Base-by-base conservation (phyloP, 2,113 vertebrate genomes). In the Noctilio leporinus region DNA sequence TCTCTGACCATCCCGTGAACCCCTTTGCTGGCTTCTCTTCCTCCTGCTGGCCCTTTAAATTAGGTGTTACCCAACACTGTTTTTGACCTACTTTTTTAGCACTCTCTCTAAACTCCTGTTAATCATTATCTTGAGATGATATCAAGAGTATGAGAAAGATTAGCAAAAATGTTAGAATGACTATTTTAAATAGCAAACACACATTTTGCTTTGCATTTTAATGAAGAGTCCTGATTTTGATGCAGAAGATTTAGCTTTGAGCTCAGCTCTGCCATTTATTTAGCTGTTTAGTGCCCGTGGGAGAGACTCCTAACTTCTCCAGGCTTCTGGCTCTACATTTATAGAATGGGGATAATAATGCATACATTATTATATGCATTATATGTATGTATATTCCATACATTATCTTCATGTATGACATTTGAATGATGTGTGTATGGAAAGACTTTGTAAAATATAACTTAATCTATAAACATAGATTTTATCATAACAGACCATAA, bases 111-210 rank as follows among this genome's bases (percentile, higher is more conserved):
- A 96, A 89, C 47, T 65, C 65, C 35, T 70, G 57, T 94, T 96
- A 97, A 94, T 95, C 78, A 96, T 94, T 96, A 65, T 76, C 76
- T 57, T 86, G 87, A 83, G 76, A 90, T 82, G 35, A 38, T 72
- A 81, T 91, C 59, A 69, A 35, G 19, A 62, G 78, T 17, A 53
- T 83, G 49, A 93, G 49, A 94, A 91, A 89, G 81, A 93, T 80
- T 38, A 90, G 40, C 62, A 93, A 95, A 93, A 95, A 69, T 59
- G 65, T 72, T 89, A 89, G 57, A 89, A 94, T 59, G 43, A 91
- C 85, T 91, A 86, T 64, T 86, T 76, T 30, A 59, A 81, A 87
- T 55, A 70, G 35, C 14, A 57, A 81, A 91, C n/a, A 73, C 26
- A 43, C 30, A 57, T 35, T 84, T 88, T 91, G 16, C 22, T 94